These are phyloP conservation scores for Mactromeris polynyma DNA, from an alignment of 2,888 invertebrate species.

Conservation along the genomic window DNA sequence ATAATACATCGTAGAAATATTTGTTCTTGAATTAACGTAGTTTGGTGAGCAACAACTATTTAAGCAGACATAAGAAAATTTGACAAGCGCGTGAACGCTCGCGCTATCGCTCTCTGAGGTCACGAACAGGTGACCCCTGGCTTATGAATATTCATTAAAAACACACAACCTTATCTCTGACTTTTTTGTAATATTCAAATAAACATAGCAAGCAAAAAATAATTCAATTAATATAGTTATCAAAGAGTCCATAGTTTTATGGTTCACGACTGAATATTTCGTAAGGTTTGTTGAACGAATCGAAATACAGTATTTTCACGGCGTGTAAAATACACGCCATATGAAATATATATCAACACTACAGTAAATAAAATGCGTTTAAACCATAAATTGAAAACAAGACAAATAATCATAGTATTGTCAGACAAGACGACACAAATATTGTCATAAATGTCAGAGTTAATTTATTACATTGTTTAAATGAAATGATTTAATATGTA, in stretches of 20 bases:
- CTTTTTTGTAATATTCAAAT: constrained; percentile 15
- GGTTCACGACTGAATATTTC: neutral
- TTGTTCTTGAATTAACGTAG: neutral
- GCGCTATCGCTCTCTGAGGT: constrained; percentile 20
- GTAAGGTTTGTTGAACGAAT: neutral
- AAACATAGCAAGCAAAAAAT: constrained; percentile 2
- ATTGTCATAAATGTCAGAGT: neutral
- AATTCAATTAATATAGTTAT: constrained; percentile 1
- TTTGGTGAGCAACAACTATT: neutral
- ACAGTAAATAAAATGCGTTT: neutral
- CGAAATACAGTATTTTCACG: neutral
- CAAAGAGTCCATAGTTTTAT: constrained; percentile 6
- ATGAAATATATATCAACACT: neutral
- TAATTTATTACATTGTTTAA: neutral
- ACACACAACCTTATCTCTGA: neutral
- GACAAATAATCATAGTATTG: constrained; percentile 9
- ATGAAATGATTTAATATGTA: neutral
- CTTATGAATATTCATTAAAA: constrained; percentile 41
- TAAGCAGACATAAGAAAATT: constrained; percentile 1
- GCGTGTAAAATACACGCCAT: constrained; percentile 11
- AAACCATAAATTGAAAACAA: neutral
- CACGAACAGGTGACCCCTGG: constrained; percentile 18
- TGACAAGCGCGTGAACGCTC: neutral
- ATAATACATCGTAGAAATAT: neutral
- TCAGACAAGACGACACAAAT: neutral